Base-by-base conservation (phyloP, 2,113 vertebrate species). In the Trichechus manatus region DNA sequence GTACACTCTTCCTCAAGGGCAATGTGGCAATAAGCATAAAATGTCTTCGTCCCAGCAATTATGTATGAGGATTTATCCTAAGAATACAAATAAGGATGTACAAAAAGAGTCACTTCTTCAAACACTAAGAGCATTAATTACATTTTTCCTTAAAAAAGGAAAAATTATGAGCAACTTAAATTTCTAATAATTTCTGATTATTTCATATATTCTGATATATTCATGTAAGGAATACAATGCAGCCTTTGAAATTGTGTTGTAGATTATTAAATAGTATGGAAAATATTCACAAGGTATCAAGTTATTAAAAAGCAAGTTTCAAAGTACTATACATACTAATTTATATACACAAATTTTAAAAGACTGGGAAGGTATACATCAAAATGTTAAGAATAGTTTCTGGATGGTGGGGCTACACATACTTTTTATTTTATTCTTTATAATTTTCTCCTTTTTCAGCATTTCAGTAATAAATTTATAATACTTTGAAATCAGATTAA, bases 371-470 rank as follows among this genome's bases (percentile, higher is more conserved):
- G 6, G n/a, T 23, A 7, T 44, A 77, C 5, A 70, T 72, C 61
- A 94, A 89, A 68, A 92, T 77, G 17, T 79, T 64, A 53, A 20
- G 23, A 84, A 59, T 44, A 82, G 87, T 78, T 89, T 96, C 80
- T 77, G 33, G 25, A 8, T 77, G 29, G 7, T 70, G 44, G 22
- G 20, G 59, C 14, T 63, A 56, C 11, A 92, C 2, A 66, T 68
- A 29, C 36, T 78, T 84, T 84, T 78, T 66, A 10, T 68, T 84
- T 94, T 77, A 87, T 70, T 66, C 2, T 68, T 77, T 92, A 42
- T 82, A n/a, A 79, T 87, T 68, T 84, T 92, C 33, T 87, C 23
- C 53, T 78, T 86, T 87, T 87, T 29, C 27, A 87, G 83, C 33
- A 90, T 83, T 61, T 94, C n/a, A 59, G 23, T 6, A 47, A 82